Base-by-base conservation (phyloP, 2,797 vertebrate species). In the Schizopygopsis pylzovi region DNA sequence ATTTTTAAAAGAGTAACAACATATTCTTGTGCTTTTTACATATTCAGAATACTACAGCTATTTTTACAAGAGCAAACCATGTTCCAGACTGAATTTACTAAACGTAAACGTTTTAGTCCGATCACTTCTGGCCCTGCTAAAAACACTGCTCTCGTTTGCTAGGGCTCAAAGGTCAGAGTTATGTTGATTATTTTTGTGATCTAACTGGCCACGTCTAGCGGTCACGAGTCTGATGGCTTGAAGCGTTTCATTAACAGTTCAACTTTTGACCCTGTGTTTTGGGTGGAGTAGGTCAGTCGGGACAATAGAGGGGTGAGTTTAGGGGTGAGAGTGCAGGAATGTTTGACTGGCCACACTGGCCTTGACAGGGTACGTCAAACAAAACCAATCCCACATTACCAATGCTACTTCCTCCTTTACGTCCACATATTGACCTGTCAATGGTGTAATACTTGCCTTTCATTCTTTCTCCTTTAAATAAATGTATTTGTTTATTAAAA, bases 221-320 rank as follows among this genome's bases (percentile, higher is more conserved):
- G 63, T 72, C 56, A 83, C 20, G 3, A 41, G 68, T 80, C 28
- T 68, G 59, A 47, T 61, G 72, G 22, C 63, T 73, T 20, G n/a
- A 33, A 47, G 37, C 20, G 59, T 54, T 84, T 67, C 67, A 84
- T 84, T 82, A 79, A 37, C 54, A 68, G 18, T 49, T 72, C 47
- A 88, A 87, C 84, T 84, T 72, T 82, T 89, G 59, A 90, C 86
- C 86, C 84, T 73, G 68, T 87, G 79, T 86, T 87, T 86, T 90
- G 88, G 89, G 89, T 83, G 86, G 79, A 86, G 84, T 54, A 87
- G 89, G 88, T 89, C 87, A 90, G 54, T n/a, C 59, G 16, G 79
- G 85, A 91, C 91, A 91, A 90, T 90, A 85, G 80, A 61, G 84
- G 84, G 82, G 75, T 72, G 37, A 79, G 78, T 67, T 86, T 67